Base-by-base conservation (phyloP, 2,888 invertebrate genomes). In the Silvanus unidentatus region DNA sequence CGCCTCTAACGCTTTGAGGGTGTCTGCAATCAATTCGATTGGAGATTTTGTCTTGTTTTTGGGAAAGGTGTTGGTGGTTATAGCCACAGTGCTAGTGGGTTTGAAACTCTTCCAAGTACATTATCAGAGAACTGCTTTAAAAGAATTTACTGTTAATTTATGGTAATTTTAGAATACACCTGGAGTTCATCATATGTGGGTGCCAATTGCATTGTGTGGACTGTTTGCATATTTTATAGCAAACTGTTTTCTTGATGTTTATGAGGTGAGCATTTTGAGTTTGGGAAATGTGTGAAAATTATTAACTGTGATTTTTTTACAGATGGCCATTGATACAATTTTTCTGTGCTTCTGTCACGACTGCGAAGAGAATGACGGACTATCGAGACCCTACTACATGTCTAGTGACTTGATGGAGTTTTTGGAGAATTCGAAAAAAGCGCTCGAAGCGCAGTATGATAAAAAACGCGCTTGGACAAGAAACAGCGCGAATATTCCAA, bases 11-110 rank as follows among this genome's bases (percentile, higher is more conserved):
- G 78, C 79, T 29, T 66, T 86, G 35, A 70, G 82, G 47, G 81
- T 86, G 9, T 75, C 79, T 10, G 82, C 84, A 2, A 82, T 86
- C 38, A 86, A 86, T 70, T 82, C 83, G 16, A 80, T 86, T n/a
- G 85, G 85, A 9, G 84, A 84, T 65, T 84, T 85, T 60, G 79
- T 85, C 1, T 65, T 86, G 15, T 79, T 85, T 55, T 68, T 86
- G 37, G 80, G 80, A 16, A 86, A 87, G 74, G 73, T 81, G 2
- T 68, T 81, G 14, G 80, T 86, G 2, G 81, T 83, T 32, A 73
- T 77, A 2, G 70, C 77, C 2, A 82, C 82, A 0, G 76, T 81
- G 11, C 71, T 82, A 8, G 72, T 81, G 40, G 82, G 83, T 13
- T 72, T 81, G 27, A 74, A 77, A 56, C 60, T 82, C 48, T 68